These are phyloP conservation scores for Itoplectis maculator DNA, from an alignment of 2,888 invertebrate genomes.

Conservation along the genomic window DNA sequence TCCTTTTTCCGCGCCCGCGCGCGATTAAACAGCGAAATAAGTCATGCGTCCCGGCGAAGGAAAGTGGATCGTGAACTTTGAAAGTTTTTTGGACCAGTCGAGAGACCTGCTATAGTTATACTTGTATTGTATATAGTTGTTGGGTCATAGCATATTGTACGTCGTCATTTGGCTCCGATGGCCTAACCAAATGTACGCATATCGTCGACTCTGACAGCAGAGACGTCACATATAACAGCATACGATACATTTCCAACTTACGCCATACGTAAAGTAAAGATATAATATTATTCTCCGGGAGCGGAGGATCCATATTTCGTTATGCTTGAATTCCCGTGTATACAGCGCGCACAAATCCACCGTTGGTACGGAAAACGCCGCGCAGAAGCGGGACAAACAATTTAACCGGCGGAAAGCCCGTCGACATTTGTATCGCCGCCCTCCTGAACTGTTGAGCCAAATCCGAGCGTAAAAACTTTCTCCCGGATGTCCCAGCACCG, in stretches of 20 bases:
- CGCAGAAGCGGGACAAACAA: constrained; percentile 68
- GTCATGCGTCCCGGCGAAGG: neutral
- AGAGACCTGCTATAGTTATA: neutral
- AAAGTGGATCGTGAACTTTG: neutral
- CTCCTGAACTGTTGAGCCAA: constrained; percentile 61
- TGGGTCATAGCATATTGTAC: neutral
- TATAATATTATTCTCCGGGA: constrained; percentile 62
- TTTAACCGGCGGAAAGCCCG: constrained; percentile 67
- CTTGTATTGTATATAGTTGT: neutral
- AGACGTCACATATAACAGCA: constrained; percentile 21
- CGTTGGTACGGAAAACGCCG: constrained; percentile 37
- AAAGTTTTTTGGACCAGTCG: neutral
- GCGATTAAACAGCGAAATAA: constrained; percentile 16
- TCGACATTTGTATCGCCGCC: constrained; percentile 74
- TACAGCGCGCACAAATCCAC: constrained; percentile 29
- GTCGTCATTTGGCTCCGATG: constrained; percentile 39
- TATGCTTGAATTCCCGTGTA: constrained; percentile 46
- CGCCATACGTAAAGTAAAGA: constrained; percentile 36
- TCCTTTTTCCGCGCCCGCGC: neutral
- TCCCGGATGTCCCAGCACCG: constrained; percentile 56
- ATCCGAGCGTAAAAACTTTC: constrained; percentile 74
- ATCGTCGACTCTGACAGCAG: constrained; percentile 51
- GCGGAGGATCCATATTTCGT: constrained; percentile 47
- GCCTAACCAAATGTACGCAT: too few species aligned
- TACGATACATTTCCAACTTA: constrained; percentile 27